phyloP scores from a whole-genome alignment of 2,888 invertebrate species.

The Phlogophora meticulosa region DNA sequence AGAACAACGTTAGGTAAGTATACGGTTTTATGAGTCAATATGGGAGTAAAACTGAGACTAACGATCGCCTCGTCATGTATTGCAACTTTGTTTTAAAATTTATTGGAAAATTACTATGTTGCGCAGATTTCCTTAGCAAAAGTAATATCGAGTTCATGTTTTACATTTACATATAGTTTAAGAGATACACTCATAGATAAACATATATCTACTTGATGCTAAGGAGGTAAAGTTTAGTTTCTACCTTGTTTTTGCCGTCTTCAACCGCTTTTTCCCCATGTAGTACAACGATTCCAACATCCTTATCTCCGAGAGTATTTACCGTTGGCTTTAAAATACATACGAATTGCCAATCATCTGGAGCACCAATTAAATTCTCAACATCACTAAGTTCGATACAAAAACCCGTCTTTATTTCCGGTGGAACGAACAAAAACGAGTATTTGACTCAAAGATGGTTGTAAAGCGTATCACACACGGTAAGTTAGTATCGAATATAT shows the following conservation, averaged over 20 bases:
- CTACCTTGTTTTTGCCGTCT: constrained; percentile 17
- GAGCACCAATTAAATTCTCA: constrained; percentile 55
- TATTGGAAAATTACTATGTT: constrained; percentile 50
- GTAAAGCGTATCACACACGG: constrained; percentile 27
- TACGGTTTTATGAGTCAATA: constrained; percentile 64
- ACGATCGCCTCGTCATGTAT: constrained; percentile 55
- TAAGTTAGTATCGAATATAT: neutral
- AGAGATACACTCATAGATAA: neutral
- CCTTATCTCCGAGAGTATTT: constrained; percentile 22
- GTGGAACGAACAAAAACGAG: constrained; percentile 46
- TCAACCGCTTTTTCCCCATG: constrained; percentile 14
- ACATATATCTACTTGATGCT: neutral
- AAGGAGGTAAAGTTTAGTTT: constrained; percentile 6
- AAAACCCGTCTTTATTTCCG: constrained; percentile 64
- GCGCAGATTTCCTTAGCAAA: constrained; percentile 27
- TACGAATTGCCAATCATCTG: constrained; percentile 56
- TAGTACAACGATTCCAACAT: constrained; percentile 16
- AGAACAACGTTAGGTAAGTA: constrained; percentile 60
- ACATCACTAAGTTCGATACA: constrained; percentile 43
- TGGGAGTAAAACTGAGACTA: constrained; percentile 51
- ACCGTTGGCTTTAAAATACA: constrained; percentile 29
- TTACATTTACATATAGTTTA: neutral
- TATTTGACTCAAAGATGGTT: constrained; percentile 35
- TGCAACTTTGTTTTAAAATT: constrained; percentile 39
- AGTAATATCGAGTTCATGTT: neutral